Evolutionary conservation across 2,797 vertebrate genomes (phyloP).

Genomic region (Sternarchorhynchus goeldii): DNA sequence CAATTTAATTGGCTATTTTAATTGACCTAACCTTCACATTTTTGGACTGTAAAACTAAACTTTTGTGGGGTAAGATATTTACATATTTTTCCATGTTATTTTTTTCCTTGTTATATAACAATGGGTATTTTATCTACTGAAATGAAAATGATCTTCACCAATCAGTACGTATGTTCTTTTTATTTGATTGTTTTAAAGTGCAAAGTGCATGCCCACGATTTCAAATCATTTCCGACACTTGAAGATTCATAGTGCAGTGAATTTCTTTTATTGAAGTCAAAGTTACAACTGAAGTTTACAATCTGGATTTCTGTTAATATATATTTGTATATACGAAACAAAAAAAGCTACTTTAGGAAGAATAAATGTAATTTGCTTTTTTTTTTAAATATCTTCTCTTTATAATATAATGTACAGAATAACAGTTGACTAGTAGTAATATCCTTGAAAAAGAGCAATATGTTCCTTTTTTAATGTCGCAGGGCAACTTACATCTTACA

Average conservation of each 20-base stretch:
- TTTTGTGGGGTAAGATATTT: background rate
- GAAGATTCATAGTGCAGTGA: constrained; percentile 81
- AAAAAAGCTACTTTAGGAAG: constrained; percentile 90
- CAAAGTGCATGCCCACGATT: background rate
- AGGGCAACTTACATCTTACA: constrained; percentile 96
- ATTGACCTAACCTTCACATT: no score
- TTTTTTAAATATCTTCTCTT: constrained; percentile 76
- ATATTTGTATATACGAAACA: constrained; percentile 84
- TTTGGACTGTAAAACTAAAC: no score
- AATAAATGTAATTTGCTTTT: constrained; percentile 86
- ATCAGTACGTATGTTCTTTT: no score
- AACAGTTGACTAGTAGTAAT: constrained; percentile 86
- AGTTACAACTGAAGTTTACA: constrained; percentile 81
- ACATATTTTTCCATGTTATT: no score
- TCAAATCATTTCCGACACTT: background rate
- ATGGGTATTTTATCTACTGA: no score
- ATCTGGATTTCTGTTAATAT: constrained; percentile 69
- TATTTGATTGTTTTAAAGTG: background rate
- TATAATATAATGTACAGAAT: constrained; percentile 89
- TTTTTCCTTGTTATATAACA: no score
- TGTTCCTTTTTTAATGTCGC: constrained; percentile 97
- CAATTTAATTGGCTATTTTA: no score
- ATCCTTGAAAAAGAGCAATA: constrained; percentile 93
- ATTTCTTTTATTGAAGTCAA: constrained; percentile 89
- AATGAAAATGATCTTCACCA: no score